Percentiles rank a stretch among this genome's conserved stretches.
phyloP scores from a whole-genome alignment of 2,113 vertebrate species.

The Tragelaphus imberbis region DNA sequence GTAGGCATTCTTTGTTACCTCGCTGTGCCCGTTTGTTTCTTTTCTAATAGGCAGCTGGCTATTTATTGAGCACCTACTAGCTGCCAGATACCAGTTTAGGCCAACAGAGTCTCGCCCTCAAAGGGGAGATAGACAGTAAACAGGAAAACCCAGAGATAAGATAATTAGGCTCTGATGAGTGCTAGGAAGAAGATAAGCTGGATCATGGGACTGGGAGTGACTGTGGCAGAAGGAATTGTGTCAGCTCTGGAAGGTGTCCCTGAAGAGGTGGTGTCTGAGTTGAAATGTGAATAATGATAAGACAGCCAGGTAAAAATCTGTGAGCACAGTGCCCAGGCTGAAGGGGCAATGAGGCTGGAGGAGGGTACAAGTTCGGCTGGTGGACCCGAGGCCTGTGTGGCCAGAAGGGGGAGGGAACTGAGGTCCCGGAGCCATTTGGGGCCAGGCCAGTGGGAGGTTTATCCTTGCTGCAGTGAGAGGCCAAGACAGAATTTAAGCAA shows the following conservation, averaged over 20 bases:
- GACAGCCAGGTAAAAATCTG: neutral
- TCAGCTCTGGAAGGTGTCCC: neutral
- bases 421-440: neutral
- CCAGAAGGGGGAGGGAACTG: neutral
- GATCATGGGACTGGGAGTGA: neutral
- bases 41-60: neutral
- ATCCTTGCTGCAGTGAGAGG: neutral
- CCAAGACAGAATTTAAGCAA: neutral
- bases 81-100: neutral
- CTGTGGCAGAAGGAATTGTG: neutral
- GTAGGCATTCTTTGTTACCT: neutral
- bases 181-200: neutral
- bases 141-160: neutral
- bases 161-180: neutral
- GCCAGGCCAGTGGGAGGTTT: neutral
- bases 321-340: neutral
- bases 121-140: neutral
- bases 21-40: neutral
- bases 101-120: neutral
- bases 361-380: fast-evolving
- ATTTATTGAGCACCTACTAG: neutral
- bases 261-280: neutral
- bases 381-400: neutral
- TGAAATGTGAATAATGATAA: neutral
- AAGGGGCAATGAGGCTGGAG: neutral